phyloP scores from a whole-genome alignment of 2,888 invertebrate species.

The Agrotis ipsilon region DNA sequence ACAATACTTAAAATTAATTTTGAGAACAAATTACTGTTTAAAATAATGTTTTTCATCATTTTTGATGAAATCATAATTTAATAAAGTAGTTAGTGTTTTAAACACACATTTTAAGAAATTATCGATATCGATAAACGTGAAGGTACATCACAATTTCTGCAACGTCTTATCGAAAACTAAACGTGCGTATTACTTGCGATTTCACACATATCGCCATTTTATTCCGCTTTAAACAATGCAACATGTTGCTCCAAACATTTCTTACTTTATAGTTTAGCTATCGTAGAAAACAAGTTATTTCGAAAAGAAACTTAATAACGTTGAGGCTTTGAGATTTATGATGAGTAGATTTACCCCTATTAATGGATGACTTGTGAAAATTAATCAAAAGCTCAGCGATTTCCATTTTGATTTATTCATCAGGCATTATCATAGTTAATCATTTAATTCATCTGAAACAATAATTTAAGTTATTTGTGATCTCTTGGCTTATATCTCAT shows the following conservation, averaged over 20 bases:
- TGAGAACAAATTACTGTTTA: not conserved
- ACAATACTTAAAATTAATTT: not conserved
- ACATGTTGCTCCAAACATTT: not conserved
- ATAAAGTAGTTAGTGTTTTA: too few species aligned
- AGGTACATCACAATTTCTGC: constrained; percentile 27
- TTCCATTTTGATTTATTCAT: too few species aligned
- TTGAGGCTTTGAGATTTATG: too few species aligned
- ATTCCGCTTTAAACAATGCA: constrained; percentile 5
- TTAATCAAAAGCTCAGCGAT: too few species aligned
- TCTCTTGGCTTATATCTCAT: too few species aligned
- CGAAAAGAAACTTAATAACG: not conserved
- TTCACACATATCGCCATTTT: constrained; percentile 30
- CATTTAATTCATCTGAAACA: too few species aligned
- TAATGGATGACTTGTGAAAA: too few species aligned
- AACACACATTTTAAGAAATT: constrained; percentile 1
- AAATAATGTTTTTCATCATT: not conserved
- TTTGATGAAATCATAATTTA: not conserved
- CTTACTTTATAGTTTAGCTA: not conserved
- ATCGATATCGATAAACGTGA: constrained; percentile 3
- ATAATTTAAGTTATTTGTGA: too few species aligned
- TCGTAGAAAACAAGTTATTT: not conserved
- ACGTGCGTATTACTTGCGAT: constrained; percentile 31
- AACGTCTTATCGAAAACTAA: constrained; percentile 31
- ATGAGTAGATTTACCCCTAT: too few species aligned
- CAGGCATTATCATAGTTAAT: too few species aligned